Evolutionary conservation across 2,888 invertebrate genomes (phyloP), one percentile per base, ranked within the genome.

Genomic region (Synergus itoensis): DNA sequence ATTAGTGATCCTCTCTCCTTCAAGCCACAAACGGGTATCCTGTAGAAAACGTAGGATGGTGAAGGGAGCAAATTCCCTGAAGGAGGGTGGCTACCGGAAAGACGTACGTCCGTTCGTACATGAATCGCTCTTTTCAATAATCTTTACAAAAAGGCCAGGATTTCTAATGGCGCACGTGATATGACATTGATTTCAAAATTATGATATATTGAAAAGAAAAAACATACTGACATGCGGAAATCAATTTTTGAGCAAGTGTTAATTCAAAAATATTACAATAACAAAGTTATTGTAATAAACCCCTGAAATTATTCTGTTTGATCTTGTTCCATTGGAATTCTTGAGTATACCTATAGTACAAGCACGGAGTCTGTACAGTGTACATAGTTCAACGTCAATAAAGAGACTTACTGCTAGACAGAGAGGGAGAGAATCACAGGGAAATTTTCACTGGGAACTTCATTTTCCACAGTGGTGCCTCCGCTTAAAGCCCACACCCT

Each of bases 401-500:
- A 60, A 57, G 60, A 41, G 75, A 76, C 5, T 40, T 57, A 76
- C 40, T 16, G 75, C 57, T 60, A 16, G 75, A 40, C 16, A 77
- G 78, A 45, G 63, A 28, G 81, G 79, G 81, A 76, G 73, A 79
- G 79, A 86, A 88, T 87, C 85, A 79, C 83, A 86, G 85, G 84
- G 83, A 88, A 89, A 89, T 89, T 88, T 85, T 89, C 85, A 85
- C 86, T 85, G 81, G 85, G 84, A 84, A 88, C 88, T 89, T 89
- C 88, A 89, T 90, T 90, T 90, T 89, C 88, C 89, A 88, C 86
- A 82, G 85, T 83, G 85, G 80, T 88, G 88, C 86, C 86, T 87
- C 84, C 86, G 87, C 79, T 90, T 89, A 87, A 89, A 84, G 60
- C 86, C 84, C 85, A 84, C 83, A 85, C 43, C 41, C 75, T 48